These are phyloP conservation scores for Scolanthus callimorphus DNA, from an alignment of 92 coral and sea anemone genomes.

Conservation along the genomic window DNA sequence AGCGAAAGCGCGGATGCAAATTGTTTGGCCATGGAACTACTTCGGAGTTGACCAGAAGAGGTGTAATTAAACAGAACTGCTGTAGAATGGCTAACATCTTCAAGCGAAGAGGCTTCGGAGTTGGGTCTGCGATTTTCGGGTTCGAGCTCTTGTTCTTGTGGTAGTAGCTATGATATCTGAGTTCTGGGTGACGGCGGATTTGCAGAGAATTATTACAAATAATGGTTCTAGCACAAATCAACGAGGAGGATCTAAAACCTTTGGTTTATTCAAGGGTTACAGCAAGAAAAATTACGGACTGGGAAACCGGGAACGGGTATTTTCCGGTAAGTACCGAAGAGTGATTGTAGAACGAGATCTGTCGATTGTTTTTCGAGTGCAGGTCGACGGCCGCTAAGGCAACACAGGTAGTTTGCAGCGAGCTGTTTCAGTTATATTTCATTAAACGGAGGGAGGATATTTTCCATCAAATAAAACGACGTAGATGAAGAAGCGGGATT, in stretches of 20 bases:
- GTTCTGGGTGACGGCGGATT: slow-evolving; percentile 75
- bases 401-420: too few relatives aligned
- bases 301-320: slow-evolving; percentile 53
- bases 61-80: too few relatives aligned
- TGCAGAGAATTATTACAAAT: slow-evolving; percentile 31
- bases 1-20: too few relatives aligned
- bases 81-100: slow-evolving; percentile 57
- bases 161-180: slow-evolving; percentile 57
- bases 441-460: too few relatives aligned
- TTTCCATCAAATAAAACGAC: too few relatives aligned
- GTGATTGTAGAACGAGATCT: too few relatives aligned
- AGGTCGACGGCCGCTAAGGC: too few relatives aligned
- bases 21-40: too few relatives aligned
- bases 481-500: too few relatives aligned
- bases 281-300: slow-evolving; percentile 57
- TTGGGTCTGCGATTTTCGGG: slow-evolving; percentile 51
- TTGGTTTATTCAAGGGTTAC: slow-evolving; percentile 68
- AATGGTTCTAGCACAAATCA: slow-evolving; percentile 25
- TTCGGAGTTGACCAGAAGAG: too few relatives aligned
- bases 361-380: too few relatives aligned
- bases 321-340: slow-evolving; percentile 34
- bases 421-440: too few relatives aligned
- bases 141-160: slow-evolving; percentile 57
- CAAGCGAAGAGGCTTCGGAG: slow-evolving; percentile 70
- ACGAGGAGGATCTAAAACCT: slow-evolving; percentile 66